These are phyloP conservation scores for Nomada ruficornis DNA, from an alignment of 2,888 invertebrate species.

Conservation along the genomic window DNA sequence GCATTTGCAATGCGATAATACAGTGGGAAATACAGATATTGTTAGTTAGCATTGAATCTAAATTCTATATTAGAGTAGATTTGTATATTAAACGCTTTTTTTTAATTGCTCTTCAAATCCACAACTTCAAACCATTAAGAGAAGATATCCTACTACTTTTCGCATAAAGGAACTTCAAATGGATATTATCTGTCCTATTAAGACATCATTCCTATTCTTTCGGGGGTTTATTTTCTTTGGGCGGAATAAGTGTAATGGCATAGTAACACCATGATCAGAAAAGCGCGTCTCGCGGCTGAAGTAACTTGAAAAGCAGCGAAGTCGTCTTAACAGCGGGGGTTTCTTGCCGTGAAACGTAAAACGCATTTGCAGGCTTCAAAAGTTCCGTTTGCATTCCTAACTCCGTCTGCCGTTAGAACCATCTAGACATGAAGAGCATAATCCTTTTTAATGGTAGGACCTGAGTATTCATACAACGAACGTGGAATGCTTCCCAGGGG, in stretches of 20 bases:
- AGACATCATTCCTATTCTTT: not conserved
- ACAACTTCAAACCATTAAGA: too few species aligned
- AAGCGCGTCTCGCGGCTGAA: conserved; percentile 25
- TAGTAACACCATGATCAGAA: conserved; percentile 41
- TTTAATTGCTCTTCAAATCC: not conserved
- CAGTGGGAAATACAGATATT: too few species aligned
- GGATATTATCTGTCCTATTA: not conserved
- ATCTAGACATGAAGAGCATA: conserved; percentile 49
- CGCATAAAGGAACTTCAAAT: not conserved
- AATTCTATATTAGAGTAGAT: too few species aligned
- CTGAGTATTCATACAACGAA: conserved; percentile 63
- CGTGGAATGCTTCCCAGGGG: conserved; percentile 56
- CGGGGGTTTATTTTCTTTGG: not conserved
- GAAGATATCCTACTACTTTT: not conserved
- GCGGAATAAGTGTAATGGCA: not conserved
- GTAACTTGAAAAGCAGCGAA: conserved; percentile 52
- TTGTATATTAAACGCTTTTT: too few species aligned
- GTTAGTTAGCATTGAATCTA: too few species aligned
- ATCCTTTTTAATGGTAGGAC: conserved; percentile 64
- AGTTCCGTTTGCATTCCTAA: conserved; percentile 61
- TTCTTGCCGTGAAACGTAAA: conserved; percentile 61
- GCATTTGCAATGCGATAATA: too few species aligned
- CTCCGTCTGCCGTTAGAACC: conserved; percentile 54
- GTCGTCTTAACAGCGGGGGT: conserved; percentile 58
- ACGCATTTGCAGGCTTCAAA: conserved; percentile 59